A percentile compares a stretch with the other conserved stretches of the same genome.
phyloP scores from a whole-genome alignment of 2,888 invertebrate genomes.

The Plagiodera versicolora region DNA sequence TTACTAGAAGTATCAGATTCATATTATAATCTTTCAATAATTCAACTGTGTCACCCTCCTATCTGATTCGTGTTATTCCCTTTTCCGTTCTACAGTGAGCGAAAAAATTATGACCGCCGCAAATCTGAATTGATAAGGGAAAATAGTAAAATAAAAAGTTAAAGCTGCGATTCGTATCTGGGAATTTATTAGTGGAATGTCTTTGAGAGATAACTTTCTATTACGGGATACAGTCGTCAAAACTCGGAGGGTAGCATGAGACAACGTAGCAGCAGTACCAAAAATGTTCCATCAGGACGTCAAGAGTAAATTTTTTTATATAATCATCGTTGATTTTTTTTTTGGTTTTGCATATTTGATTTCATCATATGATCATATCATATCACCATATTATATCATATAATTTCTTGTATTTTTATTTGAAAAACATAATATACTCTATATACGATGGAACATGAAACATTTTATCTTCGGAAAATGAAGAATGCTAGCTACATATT shows the following conservation, averaged over 20 bases:
- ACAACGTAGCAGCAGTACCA: constrained; percentile 26
- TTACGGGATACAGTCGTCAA: constrained; percentile 48
- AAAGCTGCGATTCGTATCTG: constrained; percentile 45
- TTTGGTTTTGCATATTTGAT: too few relatives aligned
- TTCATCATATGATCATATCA: too few relatives aligned
- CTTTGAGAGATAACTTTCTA: constrained; percentile 50
- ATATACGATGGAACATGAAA: too few relatives aligned
- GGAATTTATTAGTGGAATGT: constrained; percentile 54
- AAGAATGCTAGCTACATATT: too few relatives aligned
- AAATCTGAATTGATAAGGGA: constrained; percentile 39
- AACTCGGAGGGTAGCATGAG: constrained; percentile 39
- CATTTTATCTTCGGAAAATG: too few relatives aligned
- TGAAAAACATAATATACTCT: too few relatives aligned
- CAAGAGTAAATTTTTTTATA: neutral
- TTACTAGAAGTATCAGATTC: too few relatives aligned
- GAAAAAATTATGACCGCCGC: constrained; percentile 32
- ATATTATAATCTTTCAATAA: neutral
- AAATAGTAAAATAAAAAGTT: constrained; percentile 44
- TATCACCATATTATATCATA: too few relatives aligned
- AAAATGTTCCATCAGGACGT: constrained; percentile 24
- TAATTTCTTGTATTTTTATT: too few relatives aligned
- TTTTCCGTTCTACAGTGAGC: neutral
- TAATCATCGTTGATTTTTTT: neutral
- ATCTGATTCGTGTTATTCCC: neutral
- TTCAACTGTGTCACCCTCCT: neutral